These are phyloP conservation scores for Neolamprologus modestus DNA, from an alignment of 2,113 vertebrate genomes.

Conservation along the genomic window DNA sequence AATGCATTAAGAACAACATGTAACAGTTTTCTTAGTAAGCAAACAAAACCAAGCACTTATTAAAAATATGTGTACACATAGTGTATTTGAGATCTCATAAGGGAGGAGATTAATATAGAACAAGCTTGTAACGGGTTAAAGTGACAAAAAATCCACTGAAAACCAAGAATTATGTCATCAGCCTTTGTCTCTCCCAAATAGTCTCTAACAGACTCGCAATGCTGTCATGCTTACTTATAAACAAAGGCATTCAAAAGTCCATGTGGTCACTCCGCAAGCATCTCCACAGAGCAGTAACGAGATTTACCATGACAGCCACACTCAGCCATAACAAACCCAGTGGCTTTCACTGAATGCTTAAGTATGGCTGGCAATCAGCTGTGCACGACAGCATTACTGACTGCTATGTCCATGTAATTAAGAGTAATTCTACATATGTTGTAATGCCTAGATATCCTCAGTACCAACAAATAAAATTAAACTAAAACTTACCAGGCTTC, in stretches of 20 bases:
- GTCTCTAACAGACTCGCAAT: slow-evolving; percentile 8
- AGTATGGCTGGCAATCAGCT: background rate
- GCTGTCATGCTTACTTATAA: background rate
- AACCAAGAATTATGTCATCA: background rate
- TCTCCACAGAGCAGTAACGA: background rate
- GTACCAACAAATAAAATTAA: background rate
- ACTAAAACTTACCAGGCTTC: slow-evolving; percentile 69
- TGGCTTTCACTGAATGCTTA: background rate
- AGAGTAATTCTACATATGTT: background rate
- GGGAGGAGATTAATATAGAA: background rate
- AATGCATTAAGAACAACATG: background rate
- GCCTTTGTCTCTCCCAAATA: background rate
- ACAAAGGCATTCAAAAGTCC: background rate
- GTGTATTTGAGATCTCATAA: background rate
- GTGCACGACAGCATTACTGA: background rate
- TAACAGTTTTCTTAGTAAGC: background rate
- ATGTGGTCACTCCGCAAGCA: background rate
- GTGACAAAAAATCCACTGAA: background rate
- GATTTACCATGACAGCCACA: background rate
- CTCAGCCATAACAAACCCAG: background rate
- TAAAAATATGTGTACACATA: background rate
- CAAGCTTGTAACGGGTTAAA: background rate
- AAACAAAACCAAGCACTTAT: background rate
- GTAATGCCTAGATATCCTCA: background rate
- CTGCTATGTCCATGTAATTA: background rate